Evolutionary conservation across 2,113 vertebrate genomes (phyloP), one percentile per base, ranked within the genome.

Genomic region (Gambusia affinis): DNA sequence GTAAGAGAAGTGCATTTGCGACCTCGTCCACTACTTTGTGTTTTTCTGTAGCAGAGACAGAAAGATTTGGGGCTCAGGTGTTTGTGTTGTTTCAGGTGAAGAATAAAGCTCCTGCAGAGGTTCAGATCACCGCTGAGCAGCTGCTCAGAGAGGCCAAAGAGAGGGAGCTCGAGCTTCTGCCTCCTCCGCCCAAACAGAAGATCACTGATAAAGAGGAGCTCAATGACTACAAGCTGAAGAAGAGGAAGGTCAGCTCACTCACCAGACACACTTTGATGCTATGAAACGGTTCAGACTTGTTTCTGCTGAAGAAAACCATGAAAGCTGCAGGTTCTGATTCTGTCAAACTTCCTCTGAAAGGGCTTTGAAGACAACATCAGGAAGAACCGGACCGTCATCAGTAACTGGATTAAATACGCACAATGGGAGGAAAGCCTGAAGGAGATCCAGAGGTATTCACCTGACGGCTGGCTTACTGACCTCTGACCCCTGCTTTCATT

Each of bases 341-440:
- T 44, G 19, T 39, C 12, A 7, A 39, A 14, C 27, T 33, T 7
- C 70, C 60, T 29, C 61, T 81, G 68, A 42, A 15, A 99, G 98
- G 96, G 95, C 12, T 99, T 99, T 89, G 98, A 99, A 92, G 98
- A 99, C 90, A 98, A 99, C 87, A 99, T 99, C 89, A 95, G 97
- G 10, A 99, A 99, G 92, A 99, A 99, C 72, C 95, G 97, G 42
- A 99, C 98, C 10, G 96, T 99, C 64, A 99, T 99, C 91, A 99
- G 96, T 82, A 99, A 99, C 94, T 99, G 98, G 98, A 99, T 99
- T 78, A 99, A 99, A 89, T 99, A 99, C 14, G 97, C 98, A 90
- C 98, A 99, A 98, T 99, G 98, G 98, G 98, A 99, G 83, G 98
- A 99, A 80, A 99, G 98, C 80, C 92, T 99, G 30, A 97, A 98